Conservation (phyloP, 2,113 vertebrate species). For the Pluvialis apricaria region DNA sequence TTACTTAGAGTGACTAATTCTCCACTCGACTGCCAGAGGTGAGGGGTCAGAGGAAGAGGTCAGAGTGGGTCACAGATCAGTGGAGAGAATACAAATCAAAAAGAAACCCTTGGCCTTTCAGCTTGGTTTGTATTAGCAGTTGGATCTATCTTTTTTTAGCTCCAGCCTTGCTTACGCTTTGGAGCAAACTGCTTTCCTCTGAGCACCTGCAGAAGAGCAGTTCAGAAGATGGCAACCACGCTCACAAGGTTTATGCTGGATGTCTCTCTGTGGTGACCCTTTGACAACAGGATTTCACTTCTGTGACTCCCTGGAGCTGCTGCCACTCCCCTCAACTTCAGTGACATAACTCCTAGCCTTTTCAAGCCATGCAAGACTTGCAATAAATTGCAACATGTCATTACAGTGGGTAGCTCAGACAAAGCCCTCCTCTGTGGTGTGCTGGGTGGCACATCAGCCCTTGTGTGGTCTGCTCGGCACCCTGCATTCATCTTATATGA, state of each 20-base stretch:
- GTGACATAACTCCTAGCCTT: background rate
- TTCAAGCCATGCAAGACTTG: background rate
- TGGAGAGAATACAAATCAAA: constrained; percentile 55
- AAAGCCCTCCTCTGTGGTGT: background rate
- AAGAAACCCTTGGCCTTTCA: constrained; percentile 34
- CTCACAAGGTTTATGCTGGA: background rate
- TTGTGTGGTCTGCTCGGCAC: background rate
- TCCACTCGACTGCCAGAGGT: background rate
- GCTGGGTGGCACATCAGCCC: background rate
- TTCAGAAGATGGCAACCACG: background rate
- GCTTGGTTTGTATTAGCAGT: constrained; percentile 24
- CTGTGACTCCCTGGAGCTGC: background rate
- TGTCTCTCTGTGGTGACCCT: background rate
- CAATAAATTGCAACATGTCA: background rate
- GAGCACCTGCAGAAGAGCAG: background rate
- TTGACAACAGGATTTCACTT: background rate
- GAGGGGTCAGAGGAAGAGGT: constrained; percentile 35
- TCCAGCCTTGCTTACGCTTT: background rate
- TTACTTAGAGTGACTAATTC: constrained; percentile 43
- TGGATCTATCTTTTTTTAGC: constrained; percentile 3
- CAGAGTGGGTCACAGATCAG: constrained; percentile 42
- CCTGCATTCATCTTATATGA: background rate
- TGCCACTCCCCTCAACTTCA: background rate
- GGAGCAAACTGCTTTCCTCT: background rate
- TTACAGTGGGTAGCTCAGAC: background rate